These are phyloP conservation scores for Orthonevra nobilis DNA, from an alignment of 2,888 invertebrate species.

Conservation along the genomic window DNA sequence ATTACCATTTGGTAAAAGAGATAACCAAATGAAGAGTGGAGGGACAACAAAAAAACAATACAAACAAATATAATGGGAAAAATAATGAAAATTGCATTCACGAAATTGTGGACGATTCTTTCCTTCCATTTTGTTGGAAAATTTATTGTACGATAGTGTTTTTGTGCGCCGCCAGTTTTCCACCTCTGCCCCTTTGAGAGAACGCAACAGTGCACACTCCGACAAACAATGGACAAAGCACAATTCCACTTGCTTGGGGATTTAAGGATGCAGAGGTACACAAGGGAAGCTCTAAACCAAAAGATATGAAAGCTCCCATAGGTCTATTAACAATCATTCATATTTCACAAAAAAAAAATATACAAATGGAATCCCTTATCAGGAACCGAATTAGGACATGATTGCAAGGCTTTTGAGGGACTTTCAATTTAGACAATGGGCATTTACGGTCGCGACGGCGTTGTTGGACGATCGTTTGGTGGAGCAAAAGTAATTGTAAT, in stretches of 20 bases:
- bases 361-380: neutral
- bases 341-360: neutral
- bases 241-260: slow-evolving; percentile 27
- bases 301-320: slow-evolving; percentile 41
- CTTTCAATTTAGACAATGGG: too few species aligned
- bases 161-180: slow-evolving; percentile 12
- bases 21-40: too few species aligned
- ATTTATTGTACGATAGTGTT: slow-evolving; percentile 51
- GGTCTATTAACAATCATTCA: neutral
- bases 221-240: too few species aligned
- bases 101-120: slow-evolving; percentile 20
- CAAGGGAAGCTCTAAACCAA: slow-evolving; percentile 19
- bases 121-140: slow-evolving; percentile 51
- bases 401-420: neutral
- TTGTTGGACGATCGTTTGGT: too few species aligned
- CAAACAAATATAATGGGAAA: too few species aligned
- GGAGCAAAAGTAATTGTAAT: too few species aligned
- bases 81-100: slow-evolving; percentile 65
- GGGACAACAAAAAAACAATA: too few species aligned
- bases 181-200: too few species aligned
- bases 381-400: slow-evolving; percentile 11
- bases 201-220: too few species aligned
- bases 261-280: slow-evolving; percentile 32
- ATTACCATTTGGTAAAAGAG: slow-evolving; percentile 12
- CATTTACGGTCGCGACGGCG: too few species aligned